Conservation (phyloP, 1,140 invertebrate genomes). For the Solenopsis fugax region DNA sequence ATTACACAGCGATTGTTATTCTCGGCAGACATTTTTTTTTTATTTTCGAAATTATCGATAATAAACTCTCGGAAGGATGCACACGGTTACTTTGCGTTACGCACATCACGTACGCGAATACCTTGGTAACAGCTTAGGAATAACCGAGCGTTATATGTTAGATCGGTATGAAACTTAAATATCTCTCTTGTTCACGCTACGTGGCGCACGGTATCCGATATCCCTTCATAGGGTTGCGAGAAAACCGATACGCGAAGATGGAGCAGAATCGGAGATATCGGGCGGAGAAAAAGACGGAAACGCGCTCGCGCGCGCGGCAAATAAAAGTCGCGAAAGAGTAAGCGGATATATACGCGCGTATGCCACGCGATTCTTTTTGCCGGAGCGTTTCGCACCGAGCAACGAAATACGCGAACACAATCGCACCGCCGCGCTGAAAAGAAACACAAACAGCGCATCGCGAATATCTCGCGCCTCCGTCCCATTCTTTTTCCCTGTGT, state of each 20-base stretch:
- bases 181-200: slow-evolving; percentile 31
- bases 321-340: slow-evolving; percentile 44
- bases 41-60: not conserved
- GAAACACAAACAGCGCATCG: slow-evolving; percentile 27
- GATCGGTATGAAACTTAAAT: slow-evolving; percentile 25
- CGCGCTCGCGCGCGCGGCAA: not conserved
- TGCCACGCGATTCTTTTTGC: slow-evolving; percentile 36
- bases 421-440: slow-evolving; percentile 6
- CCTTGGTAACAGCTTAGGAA: not conserved
- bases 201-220: slow-evolving; percentile 10
- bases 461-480: not conserved
- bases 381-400: slow-evolving; percentile 1
- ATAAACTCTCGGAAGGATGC: not conserved
- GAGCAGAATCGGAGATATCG: slow-evolving; percentile 5
- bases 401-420: slow-evolving; percentile 42
- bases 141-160: not conserved
- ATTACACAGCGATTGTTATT: not conserved
- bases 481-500: not conserved
- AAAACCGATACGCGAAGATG: slow-evolving; percentile 47
- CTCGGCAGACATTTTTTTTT: not conserved
- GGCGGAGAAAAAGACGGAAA: slow-evolving; percentile 19
- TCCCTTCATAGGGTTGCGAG: not conserved
- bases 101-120: too few relatives aligned
- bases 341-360: not conserved
- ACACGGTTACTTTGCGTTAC: not conserved